Evolutionary conservation across 2,888 invertebrate genomes (phyloP).

Genomic region (Alloplasta piceator): DNA sequence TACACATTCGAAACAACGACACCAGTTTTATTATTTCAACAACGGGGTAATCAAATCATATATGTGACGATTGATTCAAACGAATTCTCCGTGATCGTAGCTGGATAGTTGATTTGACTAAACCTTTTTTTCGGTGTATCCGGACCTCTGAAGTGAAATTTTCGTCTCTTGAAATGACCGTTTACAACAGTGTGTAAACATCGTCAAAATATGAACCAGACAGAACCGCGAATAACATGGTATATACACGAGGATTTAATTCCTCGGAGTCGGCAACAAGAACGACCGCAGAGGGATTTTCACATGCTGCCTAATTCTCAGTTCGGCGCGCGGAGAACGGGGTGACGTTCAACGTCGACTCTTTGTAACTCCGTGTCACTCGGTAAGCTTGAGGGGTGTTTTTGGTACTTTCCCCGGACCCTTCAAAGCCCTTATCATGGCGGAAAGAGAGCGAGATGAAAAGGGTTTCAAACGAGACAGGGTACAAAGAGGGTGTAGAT

Average conservation of each 20-base stretch:
- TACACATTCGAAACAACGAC: too few species aligned
- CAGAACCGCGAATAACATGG: neutral
- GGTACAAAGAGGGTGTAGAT: conserved; percentile 21
- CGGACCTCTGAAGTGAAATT: conserved; percentile 46
- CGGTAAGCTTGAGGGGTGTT: conserved; percentile 12
- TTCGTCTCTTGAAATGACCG: conserved; percentile 46
- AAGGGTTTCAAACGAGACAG: neutral
- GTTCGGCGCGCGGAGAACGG: conserved; percentile 7
- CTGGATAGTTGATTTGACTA: too few species aligned
- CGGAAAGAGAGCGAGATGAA: too few species aligned
- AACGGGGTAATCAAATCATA: too few species aligned
- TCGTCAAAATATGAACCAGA: neutral
- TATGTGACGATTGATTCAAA: too few species aligned
- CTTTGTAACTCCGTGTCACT: conserved; percentile 20
- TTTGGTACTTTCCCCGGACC: conserved; percentile 16
- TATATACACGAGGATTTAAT: conserved; percentile 56
- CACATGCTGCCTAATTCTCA: conserved; percentile 68
- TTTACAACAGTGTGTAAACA: conserved; percentile 24
- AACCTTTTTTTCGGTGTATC: too few species aligned
- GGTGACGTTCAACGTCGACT: conserved; percentile 34
- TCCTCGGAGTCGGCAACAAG: conserved; percentile 47
- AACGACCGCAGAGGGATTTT: conserved; percentile 71
- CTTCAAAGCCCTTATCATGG: too few species aligned
- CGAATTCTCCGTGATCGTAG: too few species aligned
- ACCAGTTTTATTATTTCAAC: too few species aligned